Percentiles rank a stretch among this genome's conserved stretches.
phyloP scores from a whole-genome alignment of 1,140 invertebrate species.

The Mylabris phalerata region DNA sequence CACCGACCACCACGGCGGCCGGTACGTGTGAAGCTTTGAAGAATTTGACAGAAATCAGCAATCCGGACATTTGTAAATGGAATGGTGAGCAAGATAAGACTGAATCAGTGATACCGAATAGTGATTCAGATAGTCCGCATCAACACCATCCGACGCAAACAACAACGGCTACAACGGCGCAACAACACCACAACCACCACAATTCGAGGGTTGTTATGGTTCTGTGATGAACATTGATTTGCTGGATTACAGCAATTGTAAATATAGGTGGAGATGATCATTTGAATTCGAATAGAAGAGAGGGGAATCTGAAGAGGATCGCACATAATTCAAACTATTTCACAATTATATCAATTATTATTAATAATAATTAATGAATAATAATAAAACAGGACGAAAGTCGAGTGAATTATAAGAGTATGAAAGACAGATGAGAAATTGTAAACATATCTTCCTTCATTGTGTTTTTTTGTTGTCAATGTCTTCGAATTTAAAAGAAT shows the following conservation, averaged over 20 bases:
- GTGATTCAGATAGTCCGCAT: conserved; percentile 36
- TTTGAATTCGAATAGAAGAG: neutral
- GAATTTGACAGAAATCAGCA: conserved; percentile 52
- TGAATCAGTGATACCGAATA: conserved; percentile 28
- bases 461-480: conserved; percentile 31
- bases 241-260: conserved; percentile 32
- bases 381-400: neutral
- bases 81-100: conserved; percentile 34
- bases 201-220: conserved; percentile 42
- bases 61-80: conserved; percentile 38
- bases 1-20: conserved; percentile 24
- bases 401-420: neutral
- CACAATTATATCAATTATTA: conserved; percentile 4
- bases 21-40: conserved; percentile 49
- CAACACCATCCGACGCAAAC: conserved; percentile 36
- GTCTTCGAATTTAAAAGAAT: conserved; percentile 28
- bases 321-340: conserved; percentile 20
- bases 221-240: conserved; percentile 38
- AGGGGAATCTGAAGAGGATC: neutral
- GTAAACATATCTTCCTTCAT: conserved; percentile 37
- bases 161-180: conserved; percentile 26
- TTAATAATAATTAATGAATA: neutral
- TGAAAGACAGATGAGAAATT: neutral
- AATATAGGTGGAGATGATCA: conserved; percentile 17
- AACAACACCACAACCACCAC: conserved; percentile 40